Percentiles rank a stretch among this genome's conserved stretches.
Evolutionary conservation across 1,140 invertebrate genomes (phyloP).

Genomic region (Bombus pyrosoma): DNA sequence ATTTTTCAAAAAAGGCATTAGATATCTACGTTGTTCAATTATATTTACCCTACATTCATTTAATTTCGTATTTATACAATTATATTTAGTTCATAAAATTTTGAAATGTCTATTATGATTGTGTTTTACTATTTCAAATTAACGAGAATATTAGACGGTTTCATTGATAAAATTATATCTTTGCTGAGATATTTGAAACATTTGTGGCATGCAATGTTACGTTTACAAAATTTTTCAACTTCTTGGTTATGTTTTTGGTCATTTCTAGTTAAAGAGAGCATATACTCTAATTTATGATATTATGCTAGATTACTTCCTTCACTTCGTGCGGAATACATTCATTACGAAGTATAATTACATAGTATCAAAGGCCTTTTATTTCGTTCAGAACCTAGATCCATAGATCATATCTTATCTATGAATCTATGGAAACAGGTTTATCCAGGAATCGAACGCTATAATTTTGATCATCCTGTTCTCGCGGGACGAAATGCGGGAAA

Average conservation of each 20-base stretch:
- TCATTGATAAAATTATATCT: too few relatives aligned
- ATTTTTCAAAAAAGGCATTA: background rate
- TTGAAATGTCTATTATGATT: background rate
- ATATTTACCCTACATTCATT: too few relatives aligned
- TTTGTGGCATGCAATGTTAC: too few relatives aligned
- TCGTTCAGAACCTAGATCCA: background rate
- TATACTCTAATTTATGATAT: background rate
- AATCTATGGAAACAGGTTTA: background rate
- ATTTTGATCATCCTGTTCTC: conserved; percentile 22
- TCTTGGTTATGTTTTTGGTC: background rate
- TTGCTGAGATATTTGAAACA: too few relatives aligned
- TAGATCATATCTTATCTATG: background rate
- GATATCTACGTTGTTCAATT: background rate
- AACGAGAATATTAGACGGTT: background rate
- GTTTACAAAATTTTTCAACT: background rate
- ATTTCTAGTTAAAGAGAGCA: background rate
- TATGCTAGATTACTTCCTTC: background rate
- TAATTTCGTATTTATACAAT: too few relatives aligned
- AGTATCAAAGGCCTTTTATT: background rate
- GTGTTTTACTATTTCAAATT: background rate
- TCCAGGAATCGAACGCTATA: background rate
- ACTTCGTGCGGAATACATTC: background rate
- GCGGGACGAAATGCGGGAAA: background rate
- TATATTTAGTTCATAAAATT: background rate
- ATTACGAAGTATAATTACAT: background rate